Conservation (phyloP, 2,797 vertebrate genomes). For the Gymnodraco acuticeps region DNA sequence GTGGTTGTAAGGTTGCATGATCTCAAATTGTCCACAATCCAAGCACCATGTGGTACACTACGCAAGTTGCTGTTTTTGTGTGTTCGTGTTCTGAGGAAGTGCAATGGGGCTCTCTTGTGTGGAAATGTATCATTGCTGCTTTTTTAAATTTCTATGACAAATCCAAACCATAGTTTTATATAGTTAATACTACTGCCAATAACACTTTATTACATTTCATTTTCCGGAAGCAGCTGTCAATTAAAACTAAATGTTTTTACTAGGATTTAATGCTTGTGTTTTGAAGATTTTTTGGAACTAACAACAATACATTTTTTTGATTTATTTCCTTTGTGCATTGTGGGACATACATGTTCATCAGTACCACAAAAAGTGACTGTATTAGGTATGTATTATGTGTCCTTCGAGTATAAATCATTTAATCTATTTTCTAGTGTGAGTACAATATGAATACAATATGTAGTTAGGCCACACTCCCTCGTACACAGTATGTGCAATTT, state of each 20-base stretch:
- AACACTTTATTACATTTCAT: background rate
- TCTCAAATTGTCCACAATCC: background rate
- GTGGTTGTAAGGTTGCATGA: background rate
- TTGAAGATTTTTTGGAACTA: no score
- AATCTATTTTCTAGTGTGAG: background rate
- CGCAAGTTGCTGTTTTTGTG: background rate
- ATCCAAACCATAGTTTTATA: background rate
- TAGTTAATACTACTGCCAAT: background rate
- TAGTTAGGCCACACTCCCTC: background rate
- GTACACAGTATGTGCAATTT: background rate
- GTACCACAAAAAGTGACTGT: fast-evolving
- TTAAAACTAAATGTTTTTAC: background rate
- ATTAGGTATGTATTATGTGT: background rate
- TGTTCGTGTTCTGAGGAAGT: slow-evolving; percentile 38
- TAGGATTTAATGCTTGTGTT: background rate
- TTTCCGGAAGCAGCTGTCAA: no score
- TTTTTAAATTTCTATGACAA: background rate
- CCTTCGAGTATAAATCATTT: background rate
- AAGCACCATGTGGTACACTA: background rate
- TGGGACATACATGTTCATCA: background rate
- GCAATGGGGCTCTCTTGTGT: slow-evolving; percentile 76
- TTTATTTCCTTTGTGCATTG: background rate
- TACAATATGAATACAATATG: background rate
- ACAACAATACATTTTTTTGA: no score
- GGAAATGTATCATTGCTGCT: slow-evolving; percentile 38